These are phyloP conservation scores for Karalla daura DNA, from an alignment of 2,797 vertebrate genomes.

Conservation along the genomic window DNA sequence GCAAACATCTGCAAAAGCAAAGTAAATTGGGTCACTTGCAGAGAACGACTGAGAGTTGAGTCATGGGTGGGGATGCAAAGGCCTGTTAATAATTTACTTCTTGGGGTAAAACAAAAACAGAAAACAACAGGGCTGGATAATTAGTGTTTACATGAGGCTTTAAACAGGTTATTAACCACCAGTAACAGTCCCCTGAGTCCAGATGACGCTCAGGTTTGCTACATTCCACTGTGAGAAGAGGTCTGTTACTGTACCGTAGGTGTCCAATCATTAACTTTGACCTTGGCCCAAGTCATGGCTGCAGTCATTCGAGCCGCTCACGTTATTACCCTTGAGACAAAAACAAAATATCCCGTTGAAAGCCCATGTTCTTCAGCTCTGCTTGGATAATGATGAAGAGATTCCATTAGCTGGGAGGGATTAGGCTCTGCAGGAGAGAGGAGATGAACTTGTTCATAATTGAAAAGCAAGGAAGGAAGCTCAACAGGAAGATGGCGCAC, in stretches of 20 bases:
- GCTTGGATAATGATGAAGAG: slow-evolving; percentile 54
- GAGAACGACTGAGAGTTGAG: slow-evolving; percentile 65
- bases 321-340: slow-evolving; percentile 60
- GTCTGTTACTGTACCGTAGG: slow-evolving; percentile 25
- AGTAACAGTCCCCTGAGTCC: slow-evolving; percentile 43
- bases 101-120: slow-evolving; percentile 71
- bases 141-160: slow-evolving; percentile 72
- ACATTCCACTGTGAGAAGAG: slow-evolving; percentile 52
- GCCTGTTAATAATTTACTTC: slow-evolving; percentile 80
- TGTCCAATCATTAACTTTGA: slow-evolving; percentile 55
- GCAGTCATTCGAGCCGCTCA: slow-evolving; percentile 38
- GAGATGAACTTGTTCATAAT: slow-evolving; percentile 60
- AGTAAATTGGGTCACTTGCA: slow-evolving; percentile 58
- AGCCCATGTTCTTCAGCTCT: slow-evolving; percentile 27
- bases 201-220: slow-evolving; percentile 45
- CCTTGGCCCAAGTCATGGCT: slow-evolving; percentile 39
- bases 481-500: slow-evolving; percentile 43
- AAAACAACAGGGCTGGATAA: slow-evolving; percentile 74
- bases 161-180: slow-evolving; percentile 65
- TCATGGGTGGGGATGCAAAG: slow-evolving; percentile 40
- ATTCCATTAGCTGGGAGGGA: slow-evolving; percentile 43
- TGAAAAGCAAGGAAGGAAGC: slow-evolving; percentile 63
- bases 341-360: slow-evolving; percentile 56
- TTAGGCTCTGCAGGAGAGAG: slow-evolving; percentile 34
- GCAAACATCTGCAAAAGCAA: slow-evolving; percentile 55